These are phyloP conservation scores for Hemicrepidius hirtus DNA, from an alignment of 2,888 invertebrate genomes.

Conservation along the genomic window DNA sequence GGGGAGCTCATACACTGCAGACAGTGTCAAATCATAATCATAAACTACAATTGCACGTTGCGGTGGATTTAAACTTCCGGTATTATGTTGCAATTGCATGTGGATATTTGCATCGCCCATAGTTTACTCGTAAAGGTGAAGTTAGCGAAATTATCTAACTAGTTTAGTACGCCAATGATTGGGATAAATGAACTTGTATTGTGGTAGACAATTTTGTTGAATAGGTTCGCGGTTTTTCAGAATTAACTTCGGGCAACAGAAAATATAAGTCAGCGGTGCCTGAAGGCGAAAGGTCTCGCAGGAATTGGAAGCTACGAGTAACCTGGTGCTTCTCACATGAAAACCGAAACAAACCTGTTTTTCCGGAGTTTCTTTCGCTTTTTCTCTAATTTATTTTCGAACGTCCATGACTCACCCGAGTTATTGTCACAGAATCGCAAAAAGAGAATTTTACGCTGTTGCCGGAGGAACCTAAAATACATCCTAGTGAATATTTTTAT, in stretches of 20 bases:
- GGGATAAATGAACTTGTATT: conserved; percentile 2
- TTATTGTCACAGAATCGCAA: conserved; percentile 19
- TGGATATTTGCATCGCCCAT: conserved; percentile 37
- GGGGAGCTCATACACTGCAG: conserved; percentile 50
- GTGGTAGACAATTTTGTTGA: conserved; percentile 6
- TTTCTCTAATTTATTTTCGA: conserved; percentile 25
- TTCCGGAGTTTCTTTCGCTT: conserved; percentile 11
- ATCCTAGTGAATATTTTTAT: conserved; percentile 20
- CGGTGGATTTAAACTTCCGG: conserved; percentile 56
- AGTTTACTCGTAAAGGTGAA: conserved; percentile 36
- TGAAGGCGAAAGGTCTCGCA: conserved; percentile 18
- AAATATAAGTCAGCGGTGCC: conserved; percentile 22
- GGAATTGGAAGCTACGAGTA: conserved; percentile 16
- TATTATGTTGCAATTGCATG: conserved; percentile 54
- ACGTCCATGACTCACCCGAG: conserved; percentile 29
- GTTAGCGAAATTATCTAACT: conserved; percentile 15
- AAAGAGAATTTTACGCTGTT: conserved; percentile 23
- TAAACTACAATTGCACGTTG: conserved; percentile 59
- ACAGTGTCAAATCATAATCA: conserved; percentile 58
- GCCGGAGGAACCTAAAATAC: conserved; percentile 1
- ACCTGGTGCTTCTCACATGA: conserved; percentile 8
- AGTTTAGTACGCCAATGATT: conserved; percentile 15
- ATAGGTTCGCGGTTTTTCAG: conserved; percentile 7
- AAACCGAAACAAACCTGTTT: conserved; percentile 27
- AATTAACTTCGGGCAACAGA: not conserved